Evolutionary conservation across 2,888 invertebrate species (phyloP).

Genomic region (Cremastinae sp.): DNA sequence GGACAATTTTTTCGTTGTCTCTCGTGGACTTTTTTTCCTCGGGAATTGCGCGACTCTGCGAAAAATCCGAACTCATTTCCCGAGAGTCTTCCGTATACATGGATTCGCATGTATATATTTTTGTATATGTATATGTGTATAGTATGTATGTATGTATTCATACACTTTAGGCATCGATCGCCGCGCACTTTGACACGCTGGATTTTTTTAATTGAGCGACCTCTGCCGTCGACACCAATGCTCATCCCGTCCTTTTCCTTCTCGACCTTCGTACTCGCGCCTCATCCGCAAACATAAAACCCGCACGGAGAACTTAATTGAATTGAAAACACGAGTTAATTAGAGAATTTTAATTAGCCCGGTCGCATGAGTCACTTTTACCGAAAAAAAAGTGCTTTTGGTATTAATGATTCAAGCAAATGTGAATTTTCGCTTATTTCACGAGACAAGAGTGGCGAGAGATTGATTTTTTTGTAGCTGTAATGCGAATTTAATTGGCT

Average conservation of each 20-base stretch:
- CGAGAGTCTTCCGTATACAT: too few species aligned
- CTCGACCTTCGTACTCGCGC: too few species aligned
- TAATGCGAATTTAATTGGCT: conserved; percentile 3
- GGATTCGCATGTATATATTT: too few species aligned
- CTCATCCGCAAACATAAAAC: too few species aligned
- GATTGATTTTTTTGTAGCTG: background rate
- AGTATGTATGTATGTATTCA: too few species aligned
- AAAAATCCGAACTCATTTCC: conserved; percentile 47
- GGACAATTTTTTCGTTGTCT: conserved; percentile 59
- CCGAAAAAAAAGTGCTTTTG: background rate
- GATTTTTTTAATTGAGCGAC: conserved; percentile 64
- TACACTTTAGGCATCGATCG: conserved; percentile 58
- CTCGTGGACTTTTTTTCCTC: conserved; percentile 45
- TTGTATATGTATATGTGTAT: too few species aligned
- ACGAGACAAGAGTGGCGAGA: too few species aligned
- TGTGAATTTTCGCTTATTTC: too few species aligned
- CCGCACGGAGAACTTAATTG: conserved; percentile 55
- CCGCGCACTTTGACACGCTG: conserved; percentile 58
- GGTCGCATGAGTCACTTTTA: conserved; percentile 23
- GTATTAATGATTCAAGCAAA: background rate
- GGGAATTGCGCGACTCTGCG: conserved; percentile 30
- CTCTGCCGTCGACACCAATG: background rate
- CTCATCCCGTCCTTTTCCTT: background rate
- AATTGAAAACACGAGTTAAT: conserved; percentile 63
- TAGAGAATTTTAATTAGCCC: conserved; percentile 64